These are phyloP conservation scores for Strigamia crassipes DNA, from an alignment of 2,888 invertebrate genomes.

Conservation along the genomic window DNA sequence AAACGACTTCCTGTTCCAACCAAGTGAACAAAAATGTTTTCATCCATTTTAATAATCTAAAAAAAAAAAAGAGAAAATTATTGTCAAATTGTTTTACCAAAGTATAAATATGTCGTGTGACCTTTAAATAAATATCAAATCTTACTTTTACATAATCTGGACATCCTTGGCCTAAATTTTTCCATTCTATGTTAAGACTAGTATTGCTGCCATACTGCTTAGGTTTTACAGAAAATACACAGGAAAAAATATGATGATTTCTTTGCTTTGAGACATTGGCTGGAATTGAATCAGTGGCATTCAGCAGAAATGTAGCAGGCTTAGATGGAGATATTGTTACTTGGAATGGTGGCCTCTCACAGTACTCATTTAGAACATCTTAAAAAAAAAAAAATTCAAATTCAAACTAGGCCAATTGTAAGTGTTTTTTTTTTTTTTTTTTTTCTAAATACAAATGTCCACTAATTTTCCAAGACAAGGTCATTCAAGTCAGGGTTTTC, in stretches of 20 bases:
- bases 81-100: neutral
- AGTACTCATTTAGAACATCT: neutral
- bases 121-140: neutral
- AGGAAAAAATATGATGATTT: neutral
- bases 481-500: no score
- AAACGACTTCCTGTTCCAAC: neutral
- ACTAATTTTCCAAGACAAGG: no score
- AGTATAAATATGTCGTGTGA: neutral
- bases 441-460: no score
- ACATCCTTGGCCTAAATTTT: neutral
- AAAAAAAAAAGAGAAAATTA: neutral
- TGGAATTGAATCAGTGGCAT: constrained; percentile 1
- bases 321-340: constrained; percentile 5
- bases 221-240: neutral
- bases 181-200: constrained; percentile 7
- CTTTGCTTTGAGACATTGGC: neutral
- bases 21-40: neutral
- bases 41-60: neutral
- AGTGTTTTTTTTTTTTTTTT: no score
- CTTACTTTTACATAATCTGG: constrained; percentile 12
- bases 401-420: neutral
- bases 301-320: neutral
- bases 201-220: constrained; percentile 2
- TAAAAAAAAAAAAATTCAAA: neutral
- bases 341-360: neutral